Evolutionary conservation across 1,140 invertebrate species (phyloP).

Genomic region (Calliphora vicina): DNA sequence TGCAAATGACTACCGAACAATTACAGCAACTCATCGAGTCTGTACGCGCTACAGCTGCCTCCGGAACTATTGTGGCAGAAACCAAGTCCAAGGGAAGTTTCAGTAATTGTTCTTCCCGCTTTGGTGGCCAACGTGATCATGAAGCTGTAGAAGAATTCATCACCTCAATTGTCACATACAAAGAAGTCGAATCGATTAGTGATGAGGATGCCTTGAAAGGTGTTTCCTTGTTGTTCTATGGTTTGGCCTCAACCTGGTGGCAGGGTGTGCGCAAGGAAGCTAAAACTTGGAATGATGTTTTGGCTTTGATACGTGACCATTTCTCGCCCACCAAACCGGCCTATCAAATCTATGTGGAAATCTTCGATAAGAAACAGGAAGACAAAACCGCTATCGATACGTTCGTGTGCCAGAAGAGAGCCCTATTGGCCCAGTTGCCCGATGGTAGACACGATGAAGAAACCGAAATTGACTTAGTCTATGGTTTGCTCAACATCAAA

Average conservation of each 20-base stretch:
- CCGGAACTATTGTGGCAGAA: not conserved
- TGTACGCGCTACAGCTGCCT: conserved; percentile 5
- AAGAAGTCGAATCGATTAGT: conserved; percentile 57
- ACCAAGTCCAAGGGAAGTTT: conserved; percentile 54
- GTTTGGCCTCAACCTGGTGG: conserved; percentile 55
- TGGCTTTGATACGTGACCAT: conserved; percentile 50
- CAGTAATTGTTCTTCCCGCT: conserved; percentile 51
- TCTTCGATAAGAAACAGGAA: conserved; percentile 51
- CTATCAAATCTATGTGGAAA: conserved; percentile 56
- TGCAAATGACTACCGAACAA: conserved; percentile 26
- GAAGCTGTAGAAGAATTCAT: conserved; percentile 61
- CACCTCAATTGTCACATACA: conserved; percentile 53
- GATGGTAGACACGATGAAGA: conserved; percentile 56
- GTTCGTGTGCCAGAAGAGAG: conserved; percentile 56
- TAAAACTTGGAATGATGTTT: conserved; percentile 50
- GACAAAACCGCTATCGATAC: conserved; percentile 46
- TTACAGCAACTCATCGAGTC: conserved; percentile 35
- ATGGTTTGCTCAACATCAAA: conserved; percentile 50
- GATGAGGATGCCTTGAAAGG: conserved; percentile 57
- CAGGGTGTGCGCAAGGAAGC: conserved; percentile 55
- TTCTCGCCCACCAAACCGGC: conserved; percentile 58
- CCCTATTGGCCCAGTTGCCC: conserved; percentile 55
- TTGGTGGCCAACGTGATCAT: conserved; percentile 57
- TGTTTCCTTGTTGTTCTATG: conserved; percentile 49
- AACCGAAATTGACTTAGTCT: conserved; percentile 58